Conservation (phyloP, 1,140 invertebrate species). For the Hyles vespertilio region DNA sequence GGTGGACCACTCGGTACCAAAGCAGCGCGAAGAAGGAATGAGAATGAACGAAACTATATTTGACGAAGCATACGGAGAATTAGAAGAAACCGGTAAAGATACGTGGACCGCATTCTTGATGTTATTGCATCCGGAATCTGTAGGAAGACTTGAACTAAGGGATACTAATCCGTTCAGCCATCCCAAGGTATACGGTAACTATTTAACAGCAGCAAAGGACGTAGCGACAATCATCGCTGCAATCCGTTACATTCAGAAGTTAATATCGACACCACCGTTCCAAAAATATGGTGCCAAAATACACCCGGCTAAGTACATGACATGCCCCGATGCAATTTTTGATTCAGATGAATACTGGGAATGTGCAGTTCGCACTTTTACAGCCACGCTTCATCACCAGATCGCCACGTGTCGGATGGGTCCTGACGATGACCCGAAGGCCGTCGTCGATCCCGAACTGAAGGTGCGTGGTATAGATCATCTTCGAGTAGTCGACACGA, state of each 20-base stretch:
- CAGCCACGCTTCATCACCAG: slow-evolving; percentile 77
- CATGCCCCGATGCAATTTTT: slow-evolving; percentile 60
- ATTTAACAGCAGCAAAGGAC: slow-evolving; percentile 75
- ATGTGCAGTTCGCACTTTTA: slow-evolving; percentile 74
- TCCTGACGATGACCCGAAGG: slow-evolving; percentile 60
- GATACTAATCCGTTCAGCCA: slow-evolving; percentile 78
- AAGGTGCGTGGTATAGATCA: slow-evolving; percentile 72
- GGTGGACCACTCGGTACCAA: slow-evolving; percentile 71
- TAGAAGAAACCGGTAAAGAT: slow-evolving; percentile 55
- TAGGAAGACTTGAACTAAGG: slow-evolving; percentile 77
- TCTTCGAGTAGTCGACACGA: slow-evolving; percentile 77
- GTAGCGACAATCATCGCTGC: slow-evolving; percentile 69
- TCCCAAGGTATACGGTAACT: slow-evolving; percentile 81
- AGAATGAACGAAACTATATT: slow-evolving; percentile 78
- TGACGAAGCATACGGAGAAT: slow-evolving; percentile 73
- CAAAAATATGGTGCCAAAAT: slow-evolving; percentile 68
- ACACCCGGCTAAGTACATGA: slow-evolving; percentile 61
- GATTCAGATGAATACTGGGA: slow-evolving; percentile 78
- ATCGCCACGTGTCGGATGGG: slow-evolving; percentile 83
- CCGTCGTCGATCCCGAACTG: slow-evolving; percentile 77
- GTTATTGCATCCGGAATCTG: slow-evolving; percentile 79
- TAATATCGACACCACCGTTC: slow-evolving; percentile 70
- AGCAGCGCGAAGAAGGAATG: slow-evolving; percentile 74
- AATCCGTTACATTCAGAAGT: slow-evolving; percentile 62
- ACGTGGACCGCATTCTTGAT: slow-evolving; percentile 75